phyloP scores from a whole-genome alignment of 2,113 vertebrate genomes.

The Oryctolagus cuniculus region mOryCun1.1 NC_091442.1:106155501-106156000 shows the following conservation, averaged over 20 bases:
- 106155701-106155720: background rate
- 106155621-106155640: background rate
- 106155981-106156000: background rate
- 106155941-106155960: background rate
- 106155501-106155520: background rate
- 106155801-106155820: background rate
- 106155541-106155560: background rate
- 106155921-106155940: background rate
- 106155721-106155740: background rate
- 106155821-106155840: background rate
- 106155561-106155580: background rate
- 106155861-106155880: too few species aligned
- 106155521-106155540: background rate
- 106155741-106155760: background rate
- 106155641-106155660: background rate
- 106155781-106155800: background rate
- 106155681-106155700: background rate
- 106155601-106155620: background rate
- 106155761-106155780: background rate
- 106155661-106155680: background rate
- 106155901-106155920: background rate
- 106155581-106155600: background rate
- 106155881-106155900: background rate
- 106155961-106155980: background rate
- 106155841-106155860: background rate